These are phyloP conservation scores for Cinara cedri DNA, from an alignment of 2,888 invertebrate genomes.

Conservation along the genomic window DNA sequence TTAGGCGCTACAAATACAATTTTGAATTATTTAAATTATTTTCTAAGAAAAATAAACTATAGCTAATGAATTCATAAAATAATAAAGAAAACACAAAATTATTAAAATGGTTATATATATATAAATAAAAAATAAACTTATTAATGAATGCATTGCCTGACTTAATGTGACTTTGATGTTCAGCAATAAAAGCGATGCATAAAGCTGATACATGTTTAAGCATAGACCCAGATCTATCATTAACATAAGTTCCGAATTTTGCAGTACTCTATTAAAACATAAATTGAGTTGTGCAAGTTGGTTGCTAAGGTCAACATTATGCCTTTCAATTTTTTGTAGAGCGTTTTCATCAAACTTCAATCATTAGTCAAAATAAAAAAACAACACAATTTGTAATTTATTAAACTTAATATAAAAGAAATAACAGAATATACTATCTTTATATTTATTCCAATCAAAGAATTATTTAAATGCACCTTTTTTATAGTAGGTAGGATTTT, in stretches of 20 bases:
- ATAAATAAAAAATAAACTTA: no score
- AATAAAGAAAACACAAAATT: no score
- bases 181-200: slow-evolving; percentile 88
- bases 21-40: no score
- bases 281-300: slow-evolving; percentile 24
- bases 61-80: no score
- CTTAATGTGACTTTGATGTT: no score
- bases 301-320: slow-evolving; percentile 60
- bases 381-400: slow-evolving; percentile 1
- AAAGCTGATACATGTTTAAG: slow-evolving; percentile 94
- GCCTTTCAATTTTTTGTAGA: slow-evolving; percentile 36
- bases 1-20: no score
- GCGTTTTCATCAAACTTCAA: slow-evolving; percentile 56
- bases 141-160: no score
- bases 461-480: slow-evolving; percentile 35
- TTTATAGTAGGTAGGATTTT: neutral
- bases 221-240: slow-evolving; percentile 87
- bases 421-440: slow-evolving; percentile 10
- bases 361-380: neutral
- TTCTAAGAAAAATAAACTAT: no score
- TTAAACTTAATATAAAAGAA: neutral
- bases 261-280: slow-evolving; percentile 66
- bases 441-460: slow-evolving; percentile 39
- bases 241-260: slow-evolving; percentile 79
- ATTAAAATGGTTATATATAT: no score